phyloP scores from a whole-genome alignment of 2,888 invertebrate species.

The Notocelia uddmanniana region DNA sequence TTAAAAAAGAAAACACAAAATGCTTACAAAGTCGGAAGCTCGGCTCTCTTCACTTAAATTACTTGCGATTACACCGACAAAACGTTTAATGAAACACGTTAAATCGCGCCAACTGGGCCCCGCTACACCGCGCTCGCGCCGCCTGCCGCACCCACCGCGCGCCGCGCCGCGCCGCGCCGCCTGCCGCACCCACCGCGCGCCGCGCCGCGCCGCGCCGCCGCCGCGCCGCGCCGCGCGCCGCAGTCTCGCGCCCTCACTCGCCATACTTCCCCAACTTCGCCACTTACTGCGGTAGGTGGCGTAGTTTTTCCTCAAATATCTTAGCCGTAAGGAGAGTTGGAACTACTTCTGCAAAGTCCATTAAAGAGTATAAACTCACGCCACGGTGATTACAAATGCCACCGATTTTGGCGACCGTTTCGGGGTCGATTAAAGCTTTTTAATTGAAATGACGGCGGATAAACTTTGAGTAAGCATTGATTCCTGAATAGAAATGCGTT shows the following conservation, averaged over 20 bases:
- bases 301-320: slow-evolving; percentile 85
- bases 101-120: slow-evolving; percentile 82
- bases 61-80: slow-evolving; percentile 86
- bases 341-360: slow-evolving; percentile 84
- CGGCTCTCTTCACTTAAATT: slow-evolving; percentile 85
- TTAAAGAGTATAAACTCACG: slow-evolving; percentile 83
- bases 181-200: slow-evolving; percentile 54
- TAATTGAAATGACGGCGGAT: slow-evolving; percentile 75
- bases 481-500: slow-evolving; percentile 46
- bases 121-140: slow-evolving; percentile 52
- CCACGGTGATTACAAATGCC: slow-evolving; percentile 81
- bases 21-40: slow-evolving; percentile 85
- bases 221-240: slow-evolving; percentile 35
- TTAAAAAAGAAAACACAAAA: slow-evolving; percentile 86
- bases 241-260: slow-evolving; percentile 52
- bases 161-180: slow-evolving; percentile 55
- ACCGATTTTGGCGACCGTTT: slow-evolving; percentile 79
- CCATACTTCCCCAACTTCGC: slow-evolving; percentile 79
- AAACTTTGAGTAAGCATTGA: slow-evolving; percentile 59
- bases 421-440: slow-evolving; percentile 76
- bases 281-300: slow-evolving; percentile 79
- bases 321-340: slow-evolving; percentile 83
- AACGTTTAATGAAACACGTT: slow-evolving; percentile 85
- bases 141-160: slow-evolving; percentile 54
- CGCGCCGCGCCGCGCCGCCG: slow-evolving; percentile 55